Percentiles rank a stretch among this genome's conserved stretches.
Evolutionary conservation across 2,797 vertebrate species (phyloP).

Genomic region (Molossus alvarezi): DNA sequence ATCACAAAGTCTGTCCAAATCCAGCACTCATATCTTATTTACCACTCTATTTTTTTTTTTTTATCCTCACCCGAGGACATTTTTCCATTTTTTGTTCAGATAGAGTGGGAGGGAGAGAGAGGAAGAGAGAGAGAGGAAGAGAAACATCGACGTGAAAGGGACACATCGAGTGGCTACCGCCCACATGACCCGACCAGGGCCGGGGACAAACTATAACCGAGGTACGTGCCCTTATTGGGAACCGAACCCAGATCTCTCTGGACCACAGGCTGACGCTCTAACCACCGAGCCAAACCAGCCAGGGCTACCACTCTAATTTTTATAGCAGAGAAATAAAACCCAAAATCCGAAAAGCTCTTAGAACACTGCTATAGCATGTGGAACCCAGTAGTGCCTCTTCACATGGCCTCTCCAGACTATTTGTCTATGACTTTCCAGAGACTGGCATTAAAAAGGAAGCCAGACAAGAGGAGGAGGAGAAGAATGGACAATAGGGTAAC

Average conservation of each 20-base stretch:
- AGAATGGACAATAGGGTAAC: not conserved
- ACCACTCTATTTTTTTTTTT: not conserved
- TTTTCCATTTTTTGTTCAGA: too few species aligned
- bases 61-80: too few species aligned
- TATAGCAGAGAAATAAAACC: not conserved
- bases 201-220: too few species aligned
- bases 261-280: too few species aligned
- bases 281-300: too few species aligned
- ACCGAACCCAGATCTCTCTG: too few species aligned
- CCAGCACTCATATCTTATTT: not conserved
- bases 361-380: not conserved
- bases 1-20: not conserved
- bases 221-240: too few species aligned
- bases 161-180: too few species aligned
- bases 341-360: not conserved
- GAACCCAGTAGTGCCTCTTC: not conserved
- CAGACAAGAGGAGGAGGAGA: not conserved
- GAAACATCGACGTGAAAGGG: too few species aligned
- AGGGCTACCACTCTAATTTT: not conserved
- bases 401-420: not conserved
- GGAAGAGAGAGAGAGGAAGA: too few species aligned
- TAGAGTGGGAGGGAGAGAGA: too few species aligned
- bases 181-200: too few species aligned
- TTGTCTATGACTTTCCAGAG: not conserved
- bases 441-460: not conserved